Evolutionary conservation across 2,113 vertebrate genomes (phyloP).

Genomic region (Phyllostomus hastatus): DNA sequence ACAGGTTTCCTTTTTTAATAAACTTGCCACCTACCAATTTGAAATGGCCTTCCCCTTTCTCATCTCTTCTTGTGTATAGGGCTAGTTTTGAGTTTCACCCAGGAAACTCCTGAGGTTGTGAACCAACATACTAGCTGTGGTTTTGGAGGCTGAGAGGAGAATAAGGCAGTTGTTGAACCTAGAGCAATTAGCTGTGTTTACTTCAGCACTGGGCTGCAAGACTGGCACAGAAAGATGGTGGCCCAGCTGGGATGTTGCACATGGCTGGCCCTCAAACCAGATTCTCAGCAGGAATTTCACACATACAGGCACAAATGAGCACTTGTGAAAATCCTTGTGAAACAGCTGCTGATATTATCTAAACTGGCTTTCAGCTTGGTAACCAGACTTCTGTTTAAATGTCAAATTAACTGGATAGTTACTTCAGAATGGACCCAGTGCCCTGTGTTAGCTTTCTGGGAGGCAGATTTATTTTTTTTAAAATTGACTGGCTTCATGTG

Average conservation of each 20-base stretch:
- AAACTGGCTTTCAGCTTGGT: background rate
- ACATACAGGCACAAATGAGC: background rate
- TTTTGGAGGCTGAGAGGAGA: background rate
- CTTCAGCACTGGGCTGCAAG: background rate
- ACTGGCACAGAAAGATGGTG: background rate
- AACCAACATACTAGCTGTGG: background rate
- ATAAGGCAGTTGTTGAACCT: background rate
- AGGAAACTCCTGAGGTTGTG: background rate
- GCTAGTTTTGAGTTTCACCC: background rate
- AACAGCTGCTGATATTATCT: slow-evolving; percentile 20
- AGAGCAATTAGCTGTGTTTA: background rate
- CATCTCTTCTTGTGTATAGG: background rate
- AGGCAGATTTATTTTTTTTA: background rate
- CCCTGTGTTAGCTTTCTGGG: background rate
- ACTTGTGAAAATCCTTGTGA: slow-evolving; percentile 12
- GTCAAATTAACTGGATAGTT: slow-evolving; percentile 37
- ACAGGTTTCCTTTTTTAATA: background rate
- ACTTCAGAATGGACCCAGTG: background rate
- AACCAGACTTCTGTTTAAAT: slow-evolving; percentile 11
- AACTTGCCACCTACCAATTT: background rate
- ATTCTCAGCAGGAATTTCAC: slow-evolving; percentile 35
- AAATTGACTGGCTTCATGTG: background rate
- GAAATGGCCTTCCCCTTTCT: background rate
- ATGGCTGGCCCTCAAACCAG: background rate
- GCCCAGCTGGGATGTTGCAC: background rate